Conservation (phyloP, 2,888 invertebrate genomes). For the Chesias legatella region DNA sequence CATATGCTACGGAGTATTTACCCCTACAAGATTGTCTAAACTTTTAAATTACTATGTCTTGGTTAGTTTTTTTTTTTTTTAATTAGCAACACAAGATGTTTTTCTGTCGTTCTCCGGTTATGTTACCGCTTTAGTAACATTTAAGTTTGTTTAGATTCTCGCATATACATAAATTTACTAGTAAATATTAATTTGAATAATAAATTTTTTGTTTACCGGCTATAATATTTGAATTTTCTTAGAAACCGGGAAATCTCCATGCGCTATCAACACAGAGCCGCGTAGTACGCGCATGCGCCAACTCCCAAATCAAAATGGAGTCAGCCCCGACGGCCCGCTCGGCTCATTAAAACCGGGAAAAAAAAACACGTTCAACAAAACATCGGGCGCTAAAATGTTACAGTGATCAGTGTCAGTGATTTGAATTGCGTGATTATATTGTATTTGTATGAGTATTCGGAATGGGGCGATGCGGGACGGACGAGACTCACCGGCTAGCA, state of each 20-base stretch:
- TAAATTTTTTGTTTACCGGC: too few species aligned
- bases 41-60: too few species aligned
- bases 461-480: slow-evolving; percentile 69
- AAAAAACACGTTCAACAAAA: slow-evolving; percentile 39
- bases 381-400: slow-evolving; percentile 59
- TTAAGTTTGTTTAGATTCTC: too few species aligned
- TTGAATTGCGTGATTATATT: slow-evolving; percentile 24
- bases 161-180: too few species aligned
- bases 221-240: neutral
- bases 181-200: too few species aligned
- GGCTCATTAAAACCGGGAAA: slow-evolving; percentile 52
- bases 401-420: slow-evolving; percentile 60
- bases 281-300: slow-evolving; percentile 75
- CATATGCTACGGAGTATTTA: slow-evolving; percentile 20
- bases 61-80: neutral
- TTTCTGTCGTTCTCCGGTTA: too few species aligned
- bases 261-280: slow-evolving; percentile 39
- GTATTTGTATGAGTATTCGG: slow-evolving; percentile 68
- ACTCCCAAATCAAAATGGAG: slow-evolving; percentile 69
- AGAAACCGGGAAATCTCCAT: slow-evolving; percentile 16
- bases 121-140: too few species aligned
- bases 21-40: slow-evolving; percentile 14
- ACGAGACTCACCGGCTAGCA: slow-evolving; percentile 73
- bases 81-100: too few species aligned
- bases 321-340: slow-evolving; percentile 62